Evolutionary conservation across 1,140 invertebrate genomes (phyloP).

Genomic region (Brachionus calyciflorus): DNA sequence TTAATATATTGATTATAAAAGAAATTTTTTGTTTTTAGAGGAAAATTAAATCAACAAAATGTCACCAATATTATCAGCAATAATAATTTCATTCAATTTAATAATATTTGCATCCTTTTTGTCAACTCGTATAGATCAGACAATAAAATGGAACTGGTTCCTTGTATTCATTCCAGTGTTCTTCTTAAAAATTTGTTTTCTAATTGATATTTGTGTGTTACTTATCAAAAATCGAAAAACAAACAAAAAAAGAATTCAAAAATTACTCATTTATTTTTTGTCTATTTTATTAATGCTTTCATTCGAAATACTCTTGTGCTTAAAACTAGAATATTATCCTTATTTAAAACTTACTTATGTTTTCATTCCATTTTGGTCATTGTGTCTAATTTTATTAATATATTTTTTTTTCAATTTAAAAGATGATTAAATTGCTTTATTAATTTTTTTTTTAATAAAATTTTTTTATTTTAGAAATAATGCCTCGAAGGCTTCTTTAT

Average conservation of each 20-base stretch:
- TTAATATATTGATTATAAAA: no score
- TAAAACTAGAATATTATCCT: slow-evolving; percentile 30
- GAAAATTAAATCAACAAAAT: slow-evolving; percentile 41
- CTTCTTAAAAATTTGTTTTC: background rate
- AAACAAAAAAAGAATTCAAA: background rate
- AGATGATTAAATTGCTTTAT: slow-evolving; percentile 5
- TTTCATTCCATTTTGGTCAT: slow-evolving; percentile 24
- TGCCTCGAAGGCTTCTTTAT: no score
- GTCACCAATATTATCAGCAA: slow-evolving; percentile 22
- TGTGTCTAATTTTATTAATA: slow-evolving; percentile 5
- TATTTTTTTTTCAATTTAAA: slow-evolving; percentile 13
- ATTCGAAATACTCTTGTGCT: slow-evolving; percentile 35
- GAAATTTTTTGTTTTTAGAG: background rate
- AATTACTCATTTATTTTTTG: background rate
- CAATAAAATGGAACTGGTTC: slow-evolving; percentile 42
- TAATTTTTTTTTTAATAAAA: no score
- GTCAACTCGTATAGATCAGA: slow-evolving; percentile 25
- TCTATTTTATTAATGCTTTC: background rate
- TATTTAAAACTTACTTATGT: background rate
- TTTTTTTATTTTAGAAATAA: no score
- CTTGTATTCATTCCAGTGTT: slow-evolving; percentile 29
- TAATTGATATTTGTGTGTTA: background rate
- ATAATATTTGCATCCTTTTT: slow-evolving; percentile 41
- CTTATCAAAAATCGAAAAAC: slow-evolving; percentile 3
- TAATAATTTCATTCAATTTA: slow-evolving; percentile 26